These are phyloP conservation scores for Lycodopsis pacificus DNA, from an alignment of 2,797 vertebrate genomes.

Conservation along the genomic window DNA sequence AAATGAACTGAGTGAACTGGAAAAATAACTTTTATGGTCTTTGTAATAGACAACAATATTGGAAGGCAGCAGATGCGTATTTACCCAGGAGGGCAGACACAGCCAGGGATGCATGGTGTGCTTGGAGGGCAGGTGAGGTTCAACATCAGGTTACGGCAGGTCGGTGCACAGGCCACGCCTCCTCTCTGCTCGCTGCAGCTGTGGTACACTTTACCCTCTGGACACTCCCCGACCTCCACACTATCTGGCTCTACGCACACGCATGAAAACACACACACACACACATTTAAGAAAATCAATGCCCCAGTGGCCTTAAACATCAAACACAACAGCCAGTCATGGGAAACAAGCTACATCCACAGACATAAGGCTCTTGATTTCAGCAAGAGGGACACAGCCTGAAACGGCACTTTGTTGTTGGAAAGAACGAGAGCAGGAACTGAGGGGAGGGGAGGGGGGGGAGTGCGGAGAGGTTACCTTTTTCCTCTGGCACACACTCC, in stretches of 20 bases:
- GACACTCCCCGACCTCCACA: slow-evolving; percentile 87
- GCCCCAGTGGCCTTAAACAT: slow-evolving; percentile 46
- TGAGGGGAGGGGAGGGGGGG: slow-evolving; percentile 29
- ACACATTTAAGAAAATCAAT: slow-evolving; percentile 49
- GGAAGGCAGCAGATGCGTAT: neutral
- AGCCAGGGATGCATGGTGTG: slow-evolving; percentile 94
- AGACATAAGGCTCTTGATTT: slow-evolving; percentile 70
- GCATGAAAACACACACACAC: neutral
- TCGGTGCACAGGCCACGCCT: slow-evolving; percentile 92
- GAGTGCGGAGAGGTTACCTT: slow-evolving; percentile 76
- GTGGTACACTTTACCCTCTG: slow-evolving; percentile 94
- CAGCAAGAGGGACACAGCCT: slow-evolving; percentile 61
- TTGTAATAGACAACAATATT: slow-evolving; percentile 21
- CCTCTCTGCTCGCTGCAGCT: slow-evolving; percentile 92
- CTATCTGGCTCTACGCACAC: slow-evolving; percentile 80
- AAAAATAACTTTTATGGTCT: neutral
- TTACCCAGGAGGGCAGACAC: slow-evolving; percentile 94
- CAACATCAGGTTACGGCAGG: slow-evolving; percentile 96
- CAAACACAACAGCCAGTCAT: slow-evolving; percentile 53
- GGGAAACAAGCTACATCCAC: slow-evolving; percentile 66
- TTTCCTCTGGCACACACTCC: slow-evolving; percentile 87
- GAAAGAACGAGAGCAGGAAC: slow-evolving; percentile 49
- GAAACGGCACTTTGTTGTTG: slow-evolving; percentile 74
- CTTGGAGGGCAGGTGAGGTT: slow-evolving; percentile 96
- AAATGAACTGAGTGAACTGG: neutral